These are phyloP conservation scores for Drosophila neoperkinsi DNA, from an alignment of 2,888 invertebrate species.

Conservation along the genomic window DNA sequence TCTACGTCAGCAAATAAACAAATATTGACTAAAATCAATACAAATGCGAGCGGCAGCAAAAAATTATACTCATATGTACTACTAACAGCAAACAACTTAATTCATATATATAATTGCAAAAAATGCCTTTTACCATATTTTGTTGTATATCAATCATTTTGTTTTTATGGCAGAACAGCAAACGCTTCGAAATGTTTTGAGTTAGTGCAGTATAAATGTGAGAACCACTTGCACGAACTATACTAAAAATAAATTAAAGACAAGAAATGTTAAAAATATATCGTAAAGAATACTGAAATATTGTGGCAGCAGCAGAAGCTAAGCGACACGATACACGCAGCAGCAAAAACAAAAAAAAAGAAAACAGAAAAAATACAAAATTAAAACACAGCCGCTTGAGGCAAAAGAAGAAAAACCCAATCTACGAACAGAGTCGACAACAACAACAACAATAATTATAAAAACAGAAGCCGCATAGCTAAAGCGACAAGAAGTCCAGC, in stretches of 20 bases:
- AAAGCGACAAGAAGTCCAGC: slow-evolving; percentile 62
- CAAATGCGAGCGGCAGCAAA: slow-evolving; percentile 40
- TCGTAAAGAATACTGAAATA: slow-evolving; percentile 64
- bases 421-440: slow-evolving; percentile 52
- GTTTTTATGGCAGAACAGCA: slow-evolving; percentile 42
- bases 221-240: slow-evolving; percentile 64
- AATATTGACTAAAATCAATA: slow-evolving; percentile 75
- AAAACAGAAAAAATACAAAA: slow-evolving; percentile 60
- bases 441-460: slow-evolving; percentile 26
- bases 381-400: slow-evolving; percentile 74
- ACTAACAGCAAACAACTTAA: slow-evolving; percentile 46
- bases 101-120: slow-evolving; percentile 41
- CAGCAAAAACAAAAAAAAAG: slow-evolving; percentile 10
- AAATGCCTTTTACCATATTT: slow-evolving; percentile 4
- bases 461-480: slow-evolving; percentile 68
- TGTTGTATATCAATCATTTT: slow-evolving; percentile 35
- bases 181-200: slow-evolving; percentile 56
- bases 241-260: slow-evolving; percentile 72
- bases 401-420: slow-evolving; percentile 56
- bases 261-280: slow-evolving; percentile 75
- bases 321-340: slow-evolving; percentile 44
- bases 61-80: slow-evolving; percentile 5
- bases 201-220: slow-evolving; percentile 58
- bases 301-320: slow-evolving; percentile 48
- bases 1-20: slow-evolving; percentile 73